Evolutionary conservation across 2,797 vertebrate genomes (phyloP), one percentile per base, ranked within the genome.

Genomic region (Xenentodon cancila): DNA sequence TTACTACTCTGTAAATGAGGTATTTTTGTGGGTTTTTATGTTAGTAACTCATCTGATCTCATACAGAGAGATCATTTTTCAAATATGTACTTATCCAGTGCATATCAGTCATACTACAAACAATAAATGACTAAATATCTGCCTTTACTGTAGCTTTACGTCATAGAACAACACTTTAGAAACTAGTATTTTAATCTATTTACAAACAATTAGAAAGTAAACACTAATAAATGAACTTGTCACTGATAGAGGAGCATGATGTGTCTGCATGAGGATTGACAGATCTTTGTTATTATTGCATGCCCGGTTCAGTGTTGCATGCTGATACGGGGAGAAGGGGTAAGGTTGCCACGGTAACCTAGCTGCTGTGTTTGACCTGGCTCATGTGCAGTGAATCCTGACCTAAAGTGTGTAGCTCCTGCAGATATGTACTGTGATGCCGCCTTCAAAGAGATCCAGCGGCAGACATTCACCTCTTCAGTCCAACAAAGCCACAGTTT

Each of bases 241-340:
- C 58, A 58, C 9, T 80, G 48, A 59, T 58, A 20, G 16, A 44
- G 30, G n/a, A 53, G 77, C 79, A 85, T 81, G 82, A 79, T 80
- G 79, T 70, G 18, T 45, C 58, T 85, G 90, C 90, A 92, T 89
- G 91, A 71, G 47, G 44, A 75, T 11, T 80, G 30, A 84, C 58
- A 21, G 25, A 47, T 80, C 54, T 77, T 57, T 84, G 68, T 82
- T 85, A 15, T 80, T 8, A 54, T 84, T 91, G 90, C 90, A 90
- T 92, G 90, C 55, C 72, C 18, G 75, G 71, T 86, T 85, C 77
- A 90, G 81, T 90, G 90, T 85, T 87, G 84, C 69, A 55, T 74
- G 84, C 62, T 58, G 81, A 59, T 48, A 19, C 59, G 30, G 65
- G 63, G 65, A 77, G 48, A 76, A 52, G n/a, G 79, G 88, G 85